Conservation (phyloP, 92 coral and sea anemone genomes). For the Actinernus sp. region DNA sequence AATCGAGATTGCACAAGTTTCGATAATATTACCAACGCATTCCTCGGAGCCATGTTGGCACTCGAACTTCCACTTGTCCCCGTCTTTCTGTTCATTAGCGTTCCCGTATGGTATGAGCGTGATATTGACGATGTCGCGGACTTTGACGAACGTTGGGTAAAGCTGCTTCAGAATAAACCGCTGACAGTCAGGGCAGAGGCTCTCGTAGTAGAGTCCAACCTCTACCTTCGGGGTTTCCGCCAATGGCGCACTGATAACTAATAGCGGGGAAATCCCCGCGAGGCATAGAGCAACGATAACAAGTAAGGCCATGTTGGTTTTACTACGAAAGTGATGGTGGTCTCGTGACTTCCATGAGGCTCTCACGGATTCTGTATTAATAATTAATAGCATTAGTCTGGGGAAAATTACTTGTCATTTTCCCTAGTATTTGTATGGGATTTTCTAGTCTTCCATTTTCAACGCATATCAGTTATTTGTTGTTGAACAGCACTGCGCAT, state of each 20-base stretch:
- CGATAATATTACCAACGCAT: conserved; percentile 78
- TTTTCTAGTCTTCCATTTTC: no score
- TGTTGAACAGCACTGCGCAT: no score
- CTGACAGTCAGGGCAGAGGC: conserved; percentile 80
- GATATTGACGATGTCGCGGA: conserved; percentile 61
- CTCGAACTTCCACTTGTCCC: conserved; percentile 61
- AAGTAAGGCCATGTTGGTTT: neutral
- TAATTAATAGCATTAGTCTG: no score
- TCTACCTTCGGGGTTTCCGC: conserved; percentile 53
- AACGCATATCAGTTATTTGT: no score
- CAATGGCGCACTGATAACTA: neutral
- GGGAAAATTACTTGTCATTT: no score
- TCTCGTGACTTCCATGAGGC: no score
- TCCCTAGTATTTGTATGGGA: no score
- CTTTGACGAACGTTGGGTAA: conserved; percentile 63
- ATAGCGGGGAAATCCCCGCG: neutral
- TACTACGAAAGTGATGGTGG: no score
- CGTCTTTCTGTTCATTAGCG: conserved; percentile 48
- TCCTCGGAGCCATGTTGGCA: conserved; percentile 83
- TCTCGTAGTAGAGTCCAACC: conserved; percentile 70
- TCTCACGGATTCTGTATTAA: no score
- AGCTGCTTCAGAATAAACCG: conserved; percentile 56
- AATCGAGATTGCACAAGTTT: conserved; percentile 74
- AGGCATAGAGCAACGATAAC: neutral
- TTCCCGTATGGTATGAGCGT: conserved; percentile 81